Percentiles rank a stretch among this genome's conserved stretches.
phyloP scores from a whole-genome alignment of 2,797 vertebrate genomes.

The Diplodus puntazzo region DNA sequence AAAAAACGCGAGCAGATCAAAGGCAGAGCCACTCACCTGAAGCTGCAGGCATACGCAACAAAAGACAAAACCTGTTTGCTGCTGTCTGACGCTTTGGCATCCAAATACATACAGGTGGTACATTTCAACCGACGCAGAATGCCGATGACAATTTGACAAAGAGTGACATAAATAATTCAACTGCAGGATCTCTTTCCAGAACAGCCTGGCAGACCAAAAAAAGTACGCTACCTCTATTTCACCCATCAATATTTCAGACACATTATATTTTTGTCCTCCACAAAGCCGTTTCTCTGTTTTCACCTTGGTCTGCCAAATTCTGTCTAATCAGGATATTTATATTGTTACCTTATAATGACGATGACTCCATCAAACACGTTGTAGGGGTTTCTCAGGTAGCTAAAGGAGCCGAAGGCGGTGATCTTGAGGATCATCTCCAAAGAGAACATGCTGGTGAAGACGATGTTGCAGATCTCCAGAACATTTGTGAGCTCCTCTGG shows the following conservation, averaged over 20 bases:
- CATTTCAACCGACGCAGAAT: slow-evolving; percentile 38
- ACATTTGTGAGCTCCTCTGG: slow-evolving; percentile 96
- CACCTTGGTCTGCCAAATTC: not conserved
- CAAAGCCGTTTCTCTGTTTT: rapidly evolving
- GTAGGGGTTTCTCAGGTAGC: slow-evolving; percentile 95
- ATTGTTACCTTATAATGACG: slow-evolving; percentile 93
- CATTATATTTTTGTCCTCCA: not conserved
- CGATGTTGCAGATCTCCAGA: slow-evolving; percentile 97
- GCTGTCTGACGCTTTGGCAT: slow-evolving; percentile 59
- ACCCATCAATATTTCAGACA: slow-evolving; percentile 8
- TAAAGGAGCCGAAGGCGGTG: slow-evolving; percentile 93
- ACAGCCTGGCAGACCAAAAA: not conserved
- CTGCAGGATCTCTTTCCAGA: slow-evolving; percentile 9
- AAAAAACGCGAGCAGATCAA: slow-evolving; percentile 57
- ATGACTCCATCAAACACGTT: slow-evolving; percentile 97
- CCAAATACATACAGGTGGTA: slow-evolving; percentile 58
- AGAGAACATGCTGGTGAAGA: slow-evolving; percentile 98
- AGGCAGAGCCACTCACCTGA: slow-evolving; percentile 60
- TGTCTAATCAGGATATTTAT: not conserved
- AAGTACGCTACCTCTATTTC: not conserved
- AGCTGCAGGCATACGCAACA: slow-evolving; percentile 48
- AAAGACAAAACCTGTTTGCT: slow-evolving; percentile 50
- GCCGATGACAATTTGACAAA: slow-evolving; percentile 50
- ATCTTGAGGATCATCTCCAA: slow-evolving; percentile 98
- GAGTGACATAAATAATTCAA: slow-evolving; percentile 45